Conservation (phyloP, 2,888 invertebrate species). For the Harpagoxenus sublaevis region DNA sequence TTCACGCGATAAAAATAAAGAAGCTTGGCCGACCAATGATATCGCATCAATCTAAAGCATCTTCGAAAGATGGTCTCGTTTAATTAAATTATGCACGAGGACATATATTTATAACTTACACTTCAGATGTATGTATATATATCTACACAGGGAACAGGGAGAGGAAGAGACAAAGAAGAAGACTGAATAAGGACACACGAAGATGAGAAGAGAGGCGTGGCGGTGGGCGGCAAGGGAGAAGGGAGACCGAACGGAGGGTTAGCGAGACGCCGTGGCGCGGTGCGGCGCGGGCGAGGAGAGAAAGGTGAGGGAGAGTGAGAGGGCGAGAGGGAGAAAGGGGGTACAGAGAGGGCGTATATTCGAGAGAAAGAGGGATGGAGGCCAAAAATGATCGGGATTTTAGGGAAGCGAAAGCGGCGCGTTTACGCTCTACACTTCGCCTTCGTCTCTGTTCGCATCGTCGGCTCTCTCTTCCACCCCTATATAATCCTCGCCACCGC, state of each 20-base stretch:
- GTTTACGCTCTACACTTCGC: conserved; percentile 75
- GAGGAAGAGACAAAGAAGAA: neutral
- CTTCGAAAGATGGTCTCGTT: neutral
- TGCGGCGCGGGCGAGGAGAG: conserved; percentile 27
- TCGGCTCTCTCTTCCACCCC: conserved; percentile 55
- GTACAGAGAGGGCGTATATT: neutral
- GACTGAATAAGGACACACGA: conserved; percentile 49
- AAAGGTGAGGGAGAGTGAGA: neutral
- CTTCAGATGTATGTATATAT: neutral
- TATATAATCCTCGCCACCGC: conserved; percentile 47
- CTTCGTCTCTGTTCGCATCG: conserved; percentile 72
- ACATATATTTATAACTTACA: neutral
- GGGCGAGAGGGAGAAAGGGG: conserved; percentile 30
- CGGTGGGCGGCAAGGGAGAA: conserved; percentile 41
- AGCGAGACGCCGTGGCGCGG: neutral
- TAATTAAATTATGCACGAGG: neutral
- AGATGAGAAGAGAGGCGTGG: conserved; percentile 32
- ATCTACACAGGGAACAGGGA: neutral
- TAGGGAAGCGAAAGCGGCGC: conserved; percentile 36
- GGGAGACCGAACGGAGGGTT: conserved; percentile 39
- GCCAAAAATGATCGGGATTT: conserved; percentile 33
- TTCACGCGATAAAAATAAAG: neutral
- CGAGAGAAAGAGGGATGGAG: conserved; percentile 2
- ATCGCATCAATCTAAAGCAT: conserved; percentile 2
- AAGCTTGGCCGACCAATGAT: neutral